A percentile compares a stretch with the other conserved stretches of the same genome.
Evolutionary conservation across 2,113 vertebrate species (phyloP).

Genomic region (Sus scrofa): DNA sequence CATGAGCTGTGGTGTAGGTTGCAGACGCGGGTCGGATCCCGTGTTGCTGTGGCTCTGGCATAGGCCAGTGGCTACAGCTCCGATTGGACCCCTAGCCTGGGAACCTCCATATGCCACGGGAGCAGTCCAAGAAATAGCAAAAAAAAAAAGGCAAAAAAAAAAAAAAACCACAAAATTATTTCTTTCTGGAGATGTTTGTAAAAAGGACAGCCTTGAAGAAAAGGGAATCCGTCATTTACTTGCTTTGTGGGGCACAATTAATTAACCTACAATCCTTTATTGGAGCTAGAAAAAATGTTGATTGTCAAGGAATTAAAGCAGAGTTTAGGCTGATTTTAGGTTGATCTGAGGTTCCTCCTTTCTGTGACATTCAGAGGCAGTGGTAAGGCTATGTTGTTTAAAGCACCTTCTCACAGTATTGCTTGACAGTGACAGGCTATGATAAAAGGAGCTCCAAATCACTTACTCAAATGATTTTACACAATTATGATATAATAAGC

Average conservation of each 20-base stretch:
- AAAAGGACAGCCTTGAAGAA: constrained; percentile 19
- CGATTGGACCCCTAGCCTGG: too few species aligned
- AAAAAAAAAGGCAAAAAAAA: too few species aligned
- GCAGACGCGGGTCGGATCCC: too few species aligned
- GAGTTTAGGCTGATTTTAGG: background rate
- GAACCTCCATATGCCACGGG: too few species aligned
- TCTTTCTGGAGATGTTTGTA: background rate
- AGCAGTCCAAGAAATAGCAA: too few species aligned
- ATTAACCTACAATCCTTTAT: background rate
- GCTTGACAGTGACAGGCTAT: background rate
- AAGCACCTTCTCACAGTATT: background rate
- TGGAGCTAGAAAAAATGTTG: background rate
- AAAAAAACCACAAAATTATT: background rate
- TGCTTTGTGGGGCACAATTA: background rate
- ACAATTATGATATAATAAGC: background rate
- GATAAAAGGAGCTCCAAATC: constrained; percentile 17
- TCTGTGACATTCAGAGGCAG: background rate
- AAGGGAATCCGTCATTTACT: background rate
- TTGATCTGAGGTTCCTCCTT: background rate
- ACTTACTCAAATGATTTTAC: constrained; percentile 9
- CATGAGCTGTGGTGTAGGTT: too few species aligned
- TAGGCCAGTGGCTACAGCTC: too few species aligned
- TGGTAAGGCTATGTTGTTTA: background rate
- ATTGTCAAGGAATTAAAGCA: constrained; percentile 25
- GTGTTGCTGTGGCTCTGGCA: too few species aligned